Evolutionary conservation across 2,797 vertebrate genomes (phyloP).

Genomic region (Periophthalmus magnuspinnatus): DNA sequence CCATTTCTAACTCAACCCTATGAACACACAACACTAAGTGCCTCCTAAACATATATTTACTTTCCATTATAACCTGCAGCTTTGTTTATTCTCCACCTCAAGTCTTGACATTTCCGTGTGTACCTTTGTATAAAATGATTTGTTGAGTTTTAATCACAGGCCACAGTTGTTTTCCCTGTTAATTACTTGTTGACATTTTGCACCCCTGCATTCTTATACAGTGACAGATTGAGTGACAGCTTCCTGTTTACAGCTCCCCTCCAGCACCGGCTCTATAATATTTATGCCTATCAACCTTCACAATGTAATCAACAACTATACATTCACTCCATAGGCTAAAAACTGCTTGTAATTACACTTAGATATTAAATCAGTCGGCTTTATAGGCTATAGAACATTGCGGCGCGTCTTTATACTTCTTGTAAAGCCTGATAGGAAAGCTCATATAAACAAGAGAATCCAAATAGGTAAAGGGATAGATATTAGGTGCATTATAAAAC

Average conservation of each 20-base stretch:
- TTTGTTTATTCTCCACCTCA: constrained; percentile 22
- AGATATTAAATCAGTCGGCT: too few relatives aligned
- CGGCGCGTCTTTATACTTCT: not conserved
- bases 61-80: constrained; percentile 7
- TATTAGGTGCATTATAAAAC: not conserved
- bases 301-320: constrained; percentile 19
- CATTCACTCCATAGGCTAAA: not conserved
- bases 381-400: not conserved
- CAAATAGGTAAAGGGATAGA: not conserved
- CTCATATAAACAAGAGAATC: not conserved
- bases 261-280: constrained; percentile 23
- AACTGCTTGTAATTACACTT: too few relatives aligned
- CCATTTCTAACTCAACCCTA: not conserved
- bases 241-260: constrained; percentile 38
- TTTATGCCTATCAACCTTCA: constrained; percentile 36
- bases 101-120: constrained; percentile 31
- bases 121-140: constrained; percentile 26
- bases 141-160: constrained; percentile 46
- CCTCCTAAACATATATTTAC: constrained; percentile 1
- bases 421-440: not conserved
- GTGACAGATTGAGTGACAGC: constrained; percentile 40
- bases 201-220: constrained; percentile 27
- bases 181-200: constrained; percentile 63
- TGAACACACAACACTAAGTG: not conserved
- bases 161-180: constrained; percentile 46